Base-by-base conservation (phyloP, 2,113 vertebrate species). In the Prunella fulvescens region DNA sequence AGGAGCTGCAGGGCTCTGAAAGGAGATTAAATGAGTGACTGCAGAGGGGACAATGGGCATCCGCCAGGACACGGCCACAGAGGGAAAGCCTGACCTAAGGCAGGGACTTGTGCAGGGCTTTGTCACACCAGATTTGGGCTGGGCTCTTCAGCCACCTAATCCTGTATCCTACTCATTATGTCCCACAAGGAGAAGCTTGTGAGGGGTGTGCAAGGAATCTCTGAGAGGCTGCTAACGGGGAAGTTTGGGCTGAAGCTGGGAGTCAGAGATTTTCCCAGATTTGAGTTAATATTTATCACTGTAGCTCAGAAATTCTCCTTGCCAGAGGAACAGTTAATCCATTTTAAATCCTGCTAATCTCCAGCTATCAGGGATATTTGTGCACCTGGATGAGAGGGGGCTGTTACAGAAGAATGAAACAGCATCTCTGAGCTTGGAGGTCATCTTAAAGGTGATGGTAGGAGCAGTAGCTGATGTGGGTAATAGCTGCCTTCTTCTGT, bases 61-160 rank as follows among this genome's bases (percentile, higher is more conserved):
- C 70, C 1, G 0, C 39, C 47, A 33, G 56, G 53, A 62, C 18
- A 19, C 35, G 44, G 26, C 61, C 48, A 35, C 19, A 47, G 37
- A 56, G 78, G 53, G 66, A 90, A 91, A 93, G 74, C 58, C 33
- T 79, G 45, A 93, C 78, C 74, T 50, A 15, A 92, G 90, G 81
- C 81, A 93, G 33, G 54, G 91, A 54, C 73, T 71, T 85, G 85
- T 11, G 70, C 61, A 26, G 77, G 66, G 37, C 5, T 72, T 87
- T 92, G 88, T 79, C 85, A 61, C 44, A 23, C 7, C 29, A 28
- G 26, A 69, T 78, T 70, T 66, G 47, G 77, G 80, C 37, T 86
- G 67, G 70, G 42, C 40, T 65, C 84, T 57, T 85, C 57, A 65
- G 20, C 45, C 58, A 4, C 42, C 65, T 91, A 50, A 67, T 74